These are phyloP conservation scores for Danionella cerebrum DNA, from an alignment of 2,113 vertebrate genomes.

Conservation along the genomic window DNA sequence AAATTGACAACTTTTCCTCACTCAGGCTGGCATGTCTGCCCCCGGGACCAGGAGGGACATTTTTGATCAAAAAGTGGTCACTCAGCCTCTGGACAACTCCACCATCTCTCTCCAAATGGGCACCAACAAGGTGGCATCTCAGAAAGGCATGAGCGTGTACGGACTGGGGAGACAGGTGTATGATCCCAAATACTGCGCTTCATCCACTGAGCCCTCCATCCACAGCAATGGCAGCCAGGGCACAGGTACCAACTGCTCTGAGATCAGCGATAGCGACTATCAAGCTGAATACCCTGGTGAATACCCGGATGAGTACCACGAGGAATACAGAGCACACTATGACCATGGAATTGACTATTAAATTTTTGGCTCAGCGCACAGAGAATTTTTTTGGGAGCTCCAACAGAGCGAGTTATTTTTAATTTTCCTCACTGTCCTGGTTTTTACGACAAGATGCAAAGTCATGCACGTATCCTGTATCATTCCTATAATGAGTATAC, in stretches of 20 bases:
- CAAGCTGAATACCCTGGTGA: constrained; percentile 80
- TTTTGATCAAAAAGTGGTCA: constrained; percentile 77
- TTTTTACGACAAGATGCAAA: constrained; percentile 1
- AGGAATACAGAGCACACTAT: constrained; percentile 57
- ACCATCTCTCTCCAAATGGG: constrained; percentile 88
- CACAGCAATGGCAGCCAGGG: constrained; percentile 78
- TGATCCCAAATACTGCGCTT: constrained; percentile 81
- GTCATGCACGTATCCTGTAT: constrained; percentile 10
- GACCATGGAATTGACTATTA: constrained; percentile 36
- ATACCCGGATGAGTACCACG: constrained; percentile 72
- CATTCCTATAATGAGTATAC: constrained; percentile 19
- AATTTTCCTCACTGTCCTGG: constrained; percentile 29
- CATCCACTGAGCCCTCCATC: constrained; percentile 69
- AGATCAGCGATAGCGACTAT: constrained; percentile 82
- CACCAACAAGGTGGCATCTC: constrained; percentile 83
- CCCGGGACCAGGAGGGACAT: constrained; percentile 82
- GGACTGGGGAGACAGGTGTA: constrained; percentile 86
- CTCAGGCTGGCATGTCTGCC: constrained; percentile 77
- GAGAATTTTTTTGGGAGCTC: constrained; percentile 9
- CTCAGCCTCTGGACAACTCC: constrained; percentile 76
- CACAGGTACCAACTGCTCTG: constrained; percentile 76
- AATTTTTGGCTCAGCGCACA: neutral
- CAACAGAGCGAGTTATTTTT: constrained; percentile 34
- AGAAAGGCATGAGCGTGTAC: constrained; percentile 84
- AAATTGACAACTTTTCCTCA: constrained; percentile 2